Evolutionary conservation across 2,797 vertebrate species (phyloP), one percentile per base, ranked within the genome.

Genomic region (Euthynnus affinis): DNA sequence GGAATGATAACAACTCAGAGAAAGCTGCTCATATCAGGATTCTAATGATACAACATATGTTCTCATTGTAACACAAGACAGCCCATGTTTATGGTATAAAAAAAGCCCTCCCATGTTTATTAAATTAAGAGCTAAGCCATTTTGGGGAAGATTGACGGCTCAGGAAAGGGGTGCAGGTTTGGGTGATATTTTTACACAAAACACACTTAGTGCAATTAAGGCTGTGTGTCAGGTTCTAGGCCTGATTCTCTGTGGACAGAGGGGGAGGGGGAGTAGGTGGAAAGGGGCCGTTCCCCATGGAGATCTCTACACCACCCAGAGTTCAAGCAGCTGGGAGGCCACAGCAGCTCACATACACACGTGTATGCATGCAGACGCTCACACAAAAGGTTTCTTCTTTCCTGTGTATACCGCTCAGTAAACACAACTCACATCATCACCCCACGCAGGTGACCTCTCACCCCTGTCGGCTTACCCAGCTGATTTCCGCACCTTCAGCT

Each of bases 151-250:
- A 94, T 93, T 95, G 94, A 95, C 93, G 82, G 92, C 91, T 93
- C 92, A 92, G 95, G 92, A 94, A 95, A 94, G 92, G 92, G 93
- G 91, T 93, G 92, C 92, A 89, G 91, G 91, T 94, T 92, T 90
- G 90, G 92, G 89, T 92, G 89, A 94, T 96, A 95, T 96, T 95
- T 96, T 96, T 93, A 96, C 93, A 95, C 92, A 94, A 96, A 96
- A 96, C 94, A 95, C 91, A 94, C 94, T 94, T 95, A 94, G 90
- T 78, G 93, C 93, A 95, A 95, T 95, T 93, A 94, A 89, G 87
- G 82, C 84, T 85, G 91, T 93, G 92, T 91, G 93, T 92, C 89
- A 91, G 82, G 83, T 89, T 90, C 81, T 87, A 74, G 83, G 76
- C 76, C 51, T 58, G 56, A 82, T 83, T 91, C 93, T 93, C 87